Conservation (phyloP, 2,888 invertebrate species). For the Parthenolecanium corni region DNA sequence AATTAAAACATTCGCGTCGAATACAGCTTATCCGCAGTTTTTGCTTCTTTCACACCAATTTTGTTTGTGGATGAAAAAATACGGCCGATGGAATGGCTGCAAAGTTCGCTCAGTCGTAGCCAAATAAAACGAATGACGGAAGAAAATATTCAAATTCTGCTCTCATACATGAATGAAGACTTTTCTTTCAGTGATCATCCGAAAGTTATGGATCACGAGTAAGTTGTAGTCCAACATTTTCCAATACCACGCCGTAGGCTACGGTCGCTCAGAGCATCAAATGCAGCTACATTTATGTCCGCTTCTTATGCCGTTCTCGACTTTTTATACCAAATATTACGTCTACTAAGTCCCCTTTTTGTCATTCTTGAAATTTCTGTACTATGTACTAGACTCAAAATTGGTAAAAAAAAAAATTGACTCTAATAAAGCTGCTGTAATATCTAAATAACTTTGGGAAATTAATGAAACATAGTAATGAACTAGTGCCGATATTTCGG, state of each 20-base stretch:
- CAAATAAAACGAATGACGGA: constrained; percentile 8
- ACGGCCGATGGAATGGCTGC: constrained; percentile 35
- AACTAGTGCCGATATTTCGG: not conserved
- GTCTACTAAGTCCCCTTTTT: no score
- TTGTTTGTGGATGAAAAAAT: constrained; percentile 43
- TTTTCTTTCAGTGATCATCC: constrained; percentile 57
- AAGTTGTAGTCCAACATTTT: constrained; percentile 11
- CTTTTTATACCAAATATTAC: no score
- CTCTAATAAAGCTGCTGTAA: no score
- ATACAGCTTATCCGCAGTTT: constrained; percentile 41
- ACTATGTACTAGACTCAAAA: no score
- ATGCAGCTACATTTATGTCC: no score
- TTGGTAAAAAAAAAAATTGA: no score
- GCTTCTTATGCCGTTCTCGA: no score
- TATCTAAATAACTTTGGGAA: no score
- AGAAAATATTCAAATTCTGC: constrained; percentile 41
- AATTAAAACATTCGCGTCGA: not conserved
- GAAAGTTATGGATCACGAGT: constrained; percentile 48
- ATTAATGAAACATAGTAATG: no score
- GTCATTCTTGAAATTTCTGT: no score
- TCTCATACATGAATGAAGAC: constrained; percentile 52
- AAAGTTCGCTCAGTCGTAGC: constrained; percentile 4
- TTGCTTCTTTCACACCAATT: constrained; percentile 47
- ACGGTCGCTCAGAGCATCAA: no score
- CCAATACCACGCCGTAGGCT: no score